Conservation (phyloP, 2,888 invertebrate species). For the Drosophila nr. fundita region DNA sequence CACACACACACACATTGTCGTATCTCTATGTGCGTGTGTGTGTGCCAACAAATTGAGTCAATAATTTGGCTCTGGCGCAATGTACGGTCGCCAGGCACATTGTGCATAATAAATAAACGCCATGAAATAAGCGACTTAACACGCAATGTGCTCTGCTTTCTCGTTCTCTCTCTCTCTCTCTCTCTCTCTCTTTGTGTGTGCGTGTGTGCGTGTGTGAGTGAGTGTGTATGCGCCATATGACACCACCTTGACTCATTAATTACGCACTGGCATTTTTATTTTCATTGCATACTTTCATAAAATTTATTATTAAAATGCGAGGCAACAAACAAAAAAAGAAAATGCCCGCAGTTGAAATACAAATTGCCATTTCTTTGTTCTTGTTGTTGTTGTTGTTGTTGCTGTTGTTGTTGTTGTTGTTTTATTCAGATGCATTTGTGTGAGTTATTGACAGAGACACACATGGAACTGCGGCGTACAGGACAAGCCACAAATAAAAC, state of each 20-base stretch:
- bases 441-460: slow-evolving; percentile 68
- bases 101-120: slow-evolving; percentile 81
- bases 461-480: slow-evolving; percentile 52
- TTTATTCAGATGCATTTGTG: slow-evolving; percentile 42
- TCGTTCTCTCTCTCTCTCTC: slow-evolving; percentile 14
- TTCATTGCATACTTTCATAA: slow-evolving; percentile 79
- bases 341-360: slow-evolving; percentile 44
- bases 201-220: slow-evolving; percentile 28
- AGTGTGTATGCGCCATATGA: slow-evolving; percentile 74
- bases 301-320: slow-evolving; percentile 77
- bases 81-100: slow-evolving; percentile 63
- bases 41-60: slow-evolving; percentile 74
- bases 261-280: slow-evolving; percentile 80
- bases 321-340: slow-evolving; percentile 29
- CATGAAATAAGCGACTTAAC: slow-evolving; percentile 82
- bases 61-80: slow-evolving; percentile 64
- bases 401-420: slow-evolving; percentile 28
- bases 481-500: slow-evolving; percentile 75
- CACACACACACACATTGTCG: slow-evolving; percentile 27
- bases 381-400: slow-evolving; percentile 27
- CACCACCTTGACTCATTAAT: slow-evolving; percentile 81
- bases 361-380: slow-evolving; percentile 51
- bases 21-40: slow-evolving; percentile 25
- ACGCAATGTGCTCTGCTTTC: slow-evolving; percentile 65
- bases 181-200: slow-evolving; percentile 13